phyloP scores from a whole-genome alignment of 2,888 invertebrate species.

The Synergus laeviventris region DNA sequence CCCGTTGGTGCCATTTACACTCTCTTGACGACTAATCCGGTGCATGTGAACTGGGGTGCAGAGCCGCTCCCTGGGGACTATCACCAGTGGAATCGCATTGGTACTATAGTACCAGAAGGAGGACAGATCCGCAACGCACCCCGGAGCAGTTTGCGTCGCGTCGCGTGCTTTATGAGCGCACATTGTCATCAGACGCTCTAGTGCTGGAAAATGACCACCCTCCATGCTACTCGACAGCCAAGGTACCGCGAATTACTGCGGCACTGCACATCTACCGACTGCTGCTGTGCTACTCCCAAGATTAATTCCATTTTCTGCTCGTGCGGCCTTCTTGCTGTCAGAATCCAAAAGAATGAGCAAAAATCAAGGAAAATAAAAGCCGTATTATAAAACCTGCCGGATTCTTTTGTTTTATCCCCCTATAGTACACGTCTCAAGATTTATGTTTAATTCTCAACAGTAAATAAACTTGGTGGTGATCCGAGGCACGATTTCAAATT shows the following conservation, averaged over 20 bases:
- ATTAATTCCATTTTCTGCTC: slow-evolving; percentile 13
- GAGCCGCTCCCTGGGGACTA: slow-evolving; percentile 41
- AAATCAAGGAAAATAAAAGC: neutral
- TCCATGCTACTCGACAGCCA: slow-evolving; percentile 54
- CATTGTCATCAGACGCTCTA: slow-evolving; percentile 63
- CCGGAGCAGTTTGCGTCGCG: slow-evolving; percentile 57
- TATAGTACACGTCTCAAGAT: too few species aligned
- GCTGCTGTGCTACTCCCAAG: slow-evolving; percentile 6
- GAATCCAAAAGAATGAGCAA: neutral
- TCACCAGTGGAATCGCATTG: slow-evolving; percentile 47
- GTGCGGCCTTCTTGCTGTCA: neutral
- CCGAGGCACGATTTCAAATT: too few species aligned
- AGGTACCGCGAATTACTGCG: slow-evolving; percentile 60
- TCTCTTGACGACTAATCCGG: slow-evolving; percentile 63
- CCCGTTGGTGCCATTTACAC: slow-evolving; percentile 66
- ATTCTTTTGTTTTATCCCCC: too few species aligned
- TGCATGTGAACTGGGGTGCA: slow-evolving; percentile 52
- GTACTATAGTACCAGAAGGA: slow-evolving; percentile 42
- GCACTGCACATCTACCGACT: slow-evolving; percentile 32
- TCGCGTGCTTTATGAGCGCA: slow-evolving; percentile 59
- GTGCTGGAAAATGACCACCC: slow-evolving; percentile 60
- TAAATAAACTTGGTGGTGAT: too few species aligned
- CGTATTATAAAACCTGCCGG: too few species aligned
- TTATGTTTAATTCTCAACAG: too few species aligned
- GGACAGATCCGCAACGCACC: slow-evolving; percentile 48